These are phyloP conservation scores for Aphelenchoides fujianensis DNA, from an alignment of 1,140 invertebrate species.

Conservation along the genomic window DNA sequence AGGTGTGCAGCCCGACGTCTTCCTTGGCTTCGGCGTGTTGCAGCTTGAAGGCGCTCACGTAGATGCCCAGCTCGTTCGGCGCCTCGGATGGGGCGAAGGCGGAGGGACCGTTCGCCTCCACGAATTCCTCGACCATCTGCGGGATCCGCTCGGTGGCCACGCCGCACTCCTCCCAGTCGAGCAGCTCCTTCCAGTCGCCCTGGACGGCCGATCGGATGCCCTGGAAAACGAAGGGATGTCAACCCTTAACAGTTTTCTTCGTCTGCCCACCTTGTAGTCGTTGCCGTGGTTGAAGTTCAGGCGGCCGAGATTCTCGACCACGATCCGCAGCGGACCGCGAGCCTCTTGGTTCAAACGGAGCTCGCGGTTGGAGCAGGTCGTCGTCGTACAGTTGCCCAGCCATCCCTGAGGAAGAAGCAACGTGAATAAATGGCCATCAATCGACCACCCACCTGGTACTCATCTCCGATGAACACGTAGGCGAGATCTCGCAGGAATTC, in stretches of 20 bases:
- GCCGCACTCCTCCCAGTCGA: constrained; percentile 12
- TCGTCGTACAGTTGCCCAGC: constrained; percentile 4
- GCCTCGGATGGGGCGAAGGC: not conserved
- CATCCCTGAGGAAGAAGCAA: constrained; percentile 11
- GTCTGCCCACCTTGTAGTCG: constrained; percentile 16
- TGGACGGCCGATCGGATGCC: not conserved
- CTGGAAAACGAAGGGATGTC: not conserved
- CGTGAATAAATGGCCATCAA: not conserved
- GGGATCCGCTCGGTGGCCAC: not conserved
- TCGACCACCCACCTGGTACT: constrained; percentile 5
- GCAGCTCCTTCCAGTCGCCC: not conserved
- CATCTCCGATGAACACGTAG: constrained; percentile 22
- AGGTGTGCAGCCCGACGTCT: not conserved
- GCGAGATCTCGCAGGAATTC: constrained; percentile 17
- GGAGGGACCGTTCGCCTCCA: not conserved
- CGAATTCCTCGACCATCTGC: not conserved
- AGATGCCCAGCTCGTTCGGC: not conserved
- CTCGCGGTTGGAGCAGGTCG: not conserved
- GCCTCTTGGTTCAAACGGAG: not conserved
- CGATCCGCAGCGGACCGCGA: not conserved
- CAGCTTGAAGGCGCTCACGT: not conserved
- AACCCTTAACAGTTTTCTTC: not conserved
- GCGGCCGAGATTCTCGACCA: constrained; percentile 29
- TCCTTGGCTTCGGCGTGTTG: not conserved
- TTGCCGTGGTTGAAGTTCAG: not conserved